Conservation (phyloP, 2,888 invertebrate species). For the Euplagia quadripunctaria region DNA sequence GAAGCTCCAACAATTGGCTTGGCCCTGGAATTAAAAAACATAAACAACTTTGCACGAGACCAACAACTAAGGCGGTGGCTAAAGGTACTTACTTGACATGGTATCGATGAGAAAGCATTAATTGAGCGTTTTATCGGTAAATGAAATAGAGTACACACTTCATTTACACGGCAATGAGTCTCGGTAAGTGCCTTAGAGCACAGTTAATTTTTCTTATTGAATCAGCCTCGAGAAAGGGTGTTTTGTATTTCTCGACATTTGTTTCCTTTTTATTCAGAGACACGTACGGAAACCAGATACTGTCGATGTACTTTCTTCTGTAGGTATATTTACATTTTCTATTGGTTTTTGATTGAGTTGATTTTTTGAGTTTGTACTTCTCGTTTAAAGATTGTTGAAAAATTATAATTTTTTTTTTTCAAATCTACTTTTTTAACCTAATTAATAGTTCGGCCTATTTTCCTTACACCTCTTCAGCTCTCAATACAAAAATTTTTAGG, state of each 20-base stretch:
- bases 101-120: slow-evolving; percentile 46
- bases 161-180: slow-evolving; percentile 54
- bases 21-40: not conserved
- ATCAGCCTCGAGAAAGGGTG: slow-evolving; percentile 63
- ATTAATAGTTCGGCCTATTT: not conserved
- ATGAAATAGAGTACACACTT: slow-evolving; percentile 69
- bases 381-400: slow-evolving; percentile 23
- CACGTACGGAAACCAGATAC: slow-evolving; percentile 64
- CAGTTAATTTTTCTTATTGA: slow-evolving; percentile 73
- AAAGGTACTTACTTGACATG: not conserved
- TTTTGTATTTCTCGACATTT: slow-evolving; percentile 71
- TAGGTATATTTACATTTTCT: slow-evolving; percentile 39
- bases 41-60: not conserved
- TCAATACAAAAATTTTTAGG: not conserved
- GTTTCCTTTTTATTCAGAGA: slow-evolving; percentile 68
- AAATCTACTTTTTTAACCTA: not conserved
- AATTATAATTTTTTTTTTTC: slow-evolving; percentile 17
- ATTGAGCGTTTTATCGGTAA: slow-evolving; percentile 54
- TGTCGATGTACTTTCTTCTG: slow-evolving; percentile 53
- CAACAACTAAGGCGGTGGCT: not conserved
- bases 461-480: not conserved
- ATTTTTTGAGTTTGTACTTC: slow-evolving; percentile 13
- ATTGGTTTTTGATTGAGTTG: slow-evolving; percentile 34
- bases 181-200: slow-evolving; percentile 65
- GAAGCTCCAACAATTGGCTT: not conserved